A percentile compares a stretch with the other conserved stretches of the same genome.
Conservation (phyloP, 2,888 invertebrate genomes). For the Drosophila greeni region DNA sequence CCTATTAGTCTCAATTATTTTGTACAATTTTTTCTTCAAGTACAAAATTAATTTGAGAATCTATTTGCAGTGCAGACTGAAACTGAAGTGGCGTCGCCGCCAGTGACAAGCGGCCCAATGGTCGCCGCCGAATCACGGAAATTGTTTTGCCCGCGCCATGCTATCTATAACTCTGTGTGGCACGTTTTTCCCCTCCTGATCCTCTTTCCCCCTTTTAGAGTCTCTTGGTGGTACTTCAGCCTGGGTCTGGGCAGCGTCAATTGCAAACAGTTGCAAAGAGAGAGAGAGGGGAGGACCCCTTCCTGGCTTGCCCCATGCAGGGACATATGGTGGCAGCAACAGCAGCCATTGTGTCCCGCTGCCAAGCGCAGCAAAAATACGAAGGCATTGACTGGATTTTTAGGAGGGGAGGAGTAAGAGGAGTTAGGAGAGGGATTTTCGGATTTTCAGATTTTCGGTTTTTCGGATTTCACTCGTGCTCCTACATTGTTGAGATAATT, state of each 20-base stretch:
- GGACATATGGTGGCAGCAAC: slow-evolving; percentile 11
- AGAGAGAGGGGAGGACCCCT: slow-evolving; percentile 2
- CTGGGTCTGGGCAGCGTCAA: slow-evolving; percentile 31
- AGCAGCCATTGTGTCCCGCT: slow-evolving; percentile 16
- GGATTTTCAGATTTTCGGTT: slow-evolving; percentile 3
- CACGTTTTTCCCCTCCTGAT: slow-evolving; percentile 22
- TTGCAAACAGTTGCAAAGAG: slow-evolving; percentile 33
- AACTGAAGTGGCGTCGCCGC: slow-evolving; percentile 25
- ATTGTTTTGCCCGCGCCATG: slow-evolving; percentile 47
- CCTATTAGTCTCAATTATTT: background rate
- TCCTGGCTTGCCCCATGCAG: slow-evolving; percentile 26
- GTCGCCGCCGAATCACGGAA: slow-evolving; percentile 51
- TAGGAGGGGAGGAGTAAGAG: background rate
- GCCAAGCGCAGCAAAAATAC: background rate
- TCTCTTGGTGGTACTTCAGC: slow-evolving; percentile 6
- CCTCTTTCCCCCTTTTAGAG: background rate
- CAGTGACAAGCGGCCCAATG: slow-evolving; percentile 39
- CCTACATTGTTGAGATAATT: slow-evolving; percentile 48
- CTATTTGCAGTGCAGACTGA: background rate
- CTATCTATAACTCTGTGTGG: slow-evolving; percentile 19
- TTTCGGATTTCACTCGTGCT: slow-evolving; percentile 17
- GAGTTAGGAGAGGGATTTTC: slow-evolving; percentile 8
- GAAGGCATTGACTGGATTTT: slow-evolving; percentile 33
- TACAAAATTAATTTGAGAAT: background rate
- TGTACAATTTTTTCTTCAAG: background rate